Evolutionary conservation across 2,888 invertebrate species (phyloP).

Genomic region (Willowsia nigromaculata): DNA sequence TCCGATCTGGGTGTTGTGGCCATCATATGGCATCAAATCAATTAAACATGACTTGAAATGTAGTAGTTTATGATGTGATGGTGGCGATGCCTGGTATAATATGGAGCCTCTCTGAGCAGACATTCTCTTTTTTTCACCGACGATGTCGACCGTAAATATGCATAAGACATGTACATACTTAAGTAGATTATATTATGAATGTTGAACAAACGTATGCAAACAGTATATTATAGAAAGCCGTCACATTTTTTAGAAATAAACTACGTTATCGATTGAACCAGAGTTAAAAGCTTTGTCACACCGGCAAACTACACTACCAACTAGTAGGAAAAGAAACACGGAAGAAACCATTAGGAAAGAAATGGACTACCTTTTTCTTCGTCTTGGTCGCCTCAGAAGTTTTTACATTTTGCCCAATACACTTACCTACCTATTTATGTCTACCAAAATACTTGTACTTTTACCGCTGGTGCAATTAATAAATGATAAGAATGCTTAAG

Average conservation of each 20-base stretch:
- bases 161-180: not conserved
- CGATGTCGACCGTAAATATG: not conserved
- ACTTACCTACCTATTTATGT: not conserved
- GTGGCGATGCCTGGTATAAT: not conserved
- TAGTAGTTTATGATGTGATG: not conserved
- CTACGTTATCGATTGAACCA: slow-evolving; percentile 31
- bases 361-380: not conserved
- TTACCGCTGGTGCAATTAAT: slow-evolving; percentile 18
- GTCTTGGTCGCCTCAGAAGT: not conserved
- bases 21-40: slow-evolving; percentile 31
- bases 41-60: slow-evolving; percentile 33
- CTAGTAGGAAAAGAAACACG: too few relatives aligned
- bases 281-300: slow-evolving; percentile 28
- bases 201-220: not conserved
- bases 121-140: not conserved
- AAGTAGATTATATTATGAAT: not conserved
- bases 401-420: not conserved
- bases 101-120: not conserved
- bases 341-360: not conserved
- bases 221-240: not conserved
- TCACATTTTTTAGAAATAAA: slow-evolving; percentile 3
- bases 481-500: slow-evolving; percentile 22
- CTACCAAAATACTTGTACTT: not conserved
- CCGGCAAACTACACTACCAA: not conserved
- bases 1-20: not conserved